Conservation (phyloP, 2,888 invertebrate species). For the Drosophila lacicola region DNA sequence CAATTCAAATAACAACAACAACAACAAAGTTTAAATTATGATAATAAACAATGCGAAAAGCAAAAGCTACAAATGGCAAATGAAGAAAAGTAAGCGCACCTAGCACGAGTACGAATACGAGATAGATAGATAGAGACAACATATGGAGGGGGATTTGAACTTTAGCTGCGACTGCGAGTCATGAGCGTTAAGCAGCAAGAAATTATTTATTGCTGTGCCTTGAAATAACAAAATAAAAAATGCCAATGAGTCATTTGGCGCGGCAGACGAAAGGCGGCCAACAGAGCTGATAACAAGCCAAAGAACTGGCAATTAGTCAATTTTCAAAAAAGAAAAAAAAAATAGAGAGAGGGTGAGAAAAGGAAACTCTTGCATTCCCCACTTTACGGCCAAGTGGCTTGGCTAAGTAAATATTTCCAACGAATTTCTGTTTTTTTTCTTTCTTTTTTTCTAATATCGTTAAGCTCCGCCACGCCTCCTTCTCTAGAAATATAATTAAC, state of each 20-base stretch:
- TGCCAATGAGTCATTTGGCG: constrained; percentile 36
- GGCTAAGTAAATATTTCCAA: constrained; percentile 25
- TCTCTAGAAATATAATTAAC: constrained; percentile 26
- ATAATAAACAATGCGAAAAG: constrained; percentile 33
- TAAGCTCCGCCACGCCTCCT: background rate
- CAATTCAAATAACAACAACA: constrained; percentile 15
- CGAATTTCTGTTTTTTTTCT: constrained; percentile 15
- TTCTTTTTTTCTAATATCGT: background rate
- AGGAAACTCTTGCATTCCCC: constrained; percentile 6
- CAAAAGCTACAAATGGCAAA: constrained; percentile 24
- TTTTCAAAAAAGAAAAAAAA: constrained; percentile 10
- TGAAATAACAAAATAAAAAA: constrained; percentile 7
- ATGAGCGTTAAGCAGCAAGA: constrained; percentile 14
- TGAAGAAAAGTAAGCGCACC: constrained; percentile 21
- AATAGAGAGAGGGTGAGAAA: background rate
- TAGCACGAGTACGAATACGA: background rate
- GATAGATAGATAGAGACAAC: background rate
- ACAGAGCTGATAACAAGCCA: constrained; percentile 38
- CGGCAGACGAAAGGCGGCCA: background rate
- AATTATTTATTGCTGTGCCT: constrained; percentile 27
- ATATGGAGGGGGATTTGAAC: constrained; percentile 26
- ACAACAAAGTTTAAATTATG: constrained; percentile 38
- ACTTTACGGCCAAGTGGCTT: constrained; percentile 5
- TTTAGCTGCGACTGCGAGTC: constrained; percentile 22
- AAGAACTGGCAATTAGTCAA: constrained; percentile 46